These are phyloP conservation scores for Epinotia bilunana DNA, from an alignment of 2,888 invertebrate genomes.

Conservation along the genomic window DNA sequence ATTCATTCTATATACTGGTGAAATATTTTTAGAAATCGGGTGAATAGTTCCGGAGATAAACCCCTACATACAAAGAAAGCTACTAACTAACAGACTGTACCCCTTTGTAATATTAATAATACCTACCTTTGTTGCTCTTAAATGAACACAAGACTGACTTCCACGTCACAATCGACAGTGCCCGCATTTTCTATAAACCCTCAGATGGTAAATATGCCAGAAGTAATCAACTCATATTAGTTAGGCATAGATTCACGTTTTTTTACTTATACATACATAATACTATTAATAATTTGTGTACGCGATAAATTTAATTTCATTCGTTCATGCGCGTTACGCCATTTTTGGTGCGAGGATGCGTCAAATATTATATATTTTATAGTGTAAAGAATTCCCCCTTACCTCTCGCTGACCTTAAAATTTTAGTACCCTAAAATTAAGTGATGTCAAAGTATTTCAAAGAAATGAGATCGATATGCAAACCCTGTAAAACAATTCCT, in stretches of 20 bases:
- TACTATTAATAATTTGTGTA: neutral
- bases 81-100: too few relatives aligned
- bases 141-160: conserved; percentile 13
- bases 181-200: neutral
- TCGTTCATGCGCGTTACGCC: neutral
- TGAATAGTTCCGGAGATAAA: too few relatives aligned
- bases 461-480: neutral
- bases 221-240: conserved; percentile 1
- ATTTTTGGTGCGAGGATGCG: neutral
- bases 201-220: conserved; percentile 2
- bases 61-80: too few relatives aligned
- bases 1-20: too few relatives aligned
- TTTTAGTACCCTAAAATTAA: neutral
- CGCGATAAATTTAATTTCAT: neutral
- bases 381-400: too few relatives aligned
- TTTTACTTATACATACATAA: neutral
- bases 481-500: neutral
- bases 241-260: neutral
- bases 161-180: conserved; percentile 16
- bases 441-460: neutral
- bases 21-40: too few relatives aligned
- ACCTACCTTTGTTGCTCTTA: neutral
- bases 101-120: too few relatives aligned
- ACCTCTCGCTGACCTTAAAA: neutral
- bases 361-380: too few relatives aligned